These are phyloP conservation scores for Orthosia incerta DNA, from an alignment of 2,888 invertebrate genomes.

Conservation along the genomic window DNA sequence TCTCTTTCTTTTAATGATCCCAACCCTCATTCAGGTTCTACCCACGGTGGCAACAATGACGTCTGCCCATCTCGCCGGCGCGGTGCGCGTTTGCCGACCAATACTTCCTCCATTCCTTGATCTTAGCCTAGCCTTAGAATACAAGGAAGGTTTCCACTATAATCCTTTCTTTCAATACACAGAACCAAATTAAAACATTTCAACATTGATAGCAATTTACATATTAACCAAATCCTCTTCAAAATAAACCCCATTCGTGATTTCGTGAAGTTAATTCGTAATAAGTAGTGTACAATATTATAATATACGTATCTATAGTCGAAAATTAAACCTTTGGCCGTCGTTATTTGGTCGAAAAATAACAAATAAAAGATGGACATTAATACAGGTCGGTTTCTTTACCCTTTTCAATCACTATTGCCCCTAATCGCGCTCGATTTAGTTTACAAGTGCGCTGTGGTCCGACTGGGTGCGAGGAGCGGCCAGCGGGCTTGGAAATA, in stretches of 20 bases:
- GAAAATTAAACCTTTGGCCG: conserved; percentile 72
- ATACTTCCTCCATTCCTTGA: too few species aligned
- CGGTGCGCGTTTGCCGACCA: too few species aligned
- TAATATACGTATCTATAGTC: conserved; percentile 65
- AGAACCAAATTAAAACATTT: conserved; percentile 3
- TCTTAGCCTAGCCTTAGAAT: too few species aligned
- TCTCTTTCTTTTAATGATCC: too few species aligned
- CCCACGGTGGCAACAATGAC: too few species aligned
- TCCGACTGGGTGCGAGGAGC: conserved; percentile 59
- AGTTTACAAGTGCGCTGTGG: conserved; percentile 77
- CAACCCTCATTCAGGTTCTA: too few species aligned
- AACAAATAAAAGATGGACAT: conserved; percentile 79
- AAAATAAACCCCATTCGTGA: conserved; percentile 42
- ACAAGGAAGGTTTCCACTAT: not conserved
- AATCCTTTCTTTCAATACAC: not conserved
- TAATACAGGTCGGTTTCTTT: conserved; percentile 82
- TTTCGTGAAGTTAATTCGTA: conserved; percentile 61
- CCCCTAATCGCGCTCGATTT: conserved; percentile 88
- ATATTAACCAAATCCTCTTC: conserved; percentile 24
- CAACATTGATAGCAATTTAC: conserved; percentile 20
- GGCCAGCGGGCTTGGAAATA: not conserved
- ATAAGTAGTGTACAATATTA: conserved; percentile 66
- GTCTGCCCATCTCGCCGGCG: too few species aligned
- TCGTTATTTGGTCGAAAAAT: conserved; percentile 76
- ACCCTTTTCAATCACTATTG: conserved; percentile 90